Conservation (phyloP, 2,888 invertebrate genomes). For the Dryobota labecula region DNA sequence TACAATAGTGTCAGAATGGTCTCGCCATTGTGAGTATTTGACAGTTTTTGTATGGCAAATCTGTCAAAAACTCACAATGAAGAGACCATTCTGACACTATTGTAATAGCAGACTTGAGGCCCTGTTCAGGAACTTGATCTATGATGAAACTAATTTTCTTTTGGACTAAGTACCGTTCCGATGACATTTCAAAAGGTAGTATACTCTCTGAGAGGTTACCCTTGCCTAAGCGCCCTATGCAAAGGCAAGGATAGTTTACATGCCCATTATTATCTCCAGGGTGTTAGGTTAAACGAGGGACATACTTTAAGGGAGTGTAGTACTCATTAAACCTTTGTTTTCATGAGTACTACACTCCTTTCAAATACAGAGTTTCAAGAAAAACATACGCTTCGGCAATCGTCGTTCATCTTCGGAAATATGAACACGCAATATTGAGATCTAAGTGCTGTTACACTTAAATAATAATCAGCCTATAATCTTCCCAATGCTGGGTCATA, state of each 20-base stretch:
- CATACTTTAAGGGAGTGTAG: too few species aligned
- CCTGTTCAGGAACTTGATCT: too few species aligned
- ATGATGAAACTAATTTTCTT: background rate
- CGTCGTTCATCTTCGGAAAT: background rate
- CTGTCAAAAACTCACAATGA: too few species aligned
- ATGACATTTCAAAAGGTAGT: conserved; percentile 3
- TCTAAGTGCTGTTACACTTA: background rate
- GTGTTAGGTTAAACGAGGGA: background rate
- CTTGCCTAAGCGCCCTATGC: background rate
- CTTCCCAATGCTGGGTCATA: too few species aligned
- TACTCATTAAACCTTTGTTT: background rate
- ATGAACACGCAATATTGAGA: background rate
- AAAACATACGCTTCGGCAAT: background rate
- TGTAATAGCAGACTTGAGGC: too few species aligned
- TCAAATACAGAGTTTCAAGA: background rate
- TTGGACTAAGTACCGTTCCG: background rate
- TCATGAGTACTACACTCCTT: background rate
- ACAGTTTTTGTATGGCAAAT: too few species aligned
- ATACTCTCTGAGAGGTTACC: background rate
- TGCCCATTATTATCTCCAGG: too few species aligned
- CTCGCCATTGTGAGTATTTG: too few species aligned
- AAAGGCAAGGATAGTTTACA: background rate
- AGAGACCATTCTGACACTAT: too few species aligned
- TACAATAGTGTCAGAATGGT: too few species aligned
- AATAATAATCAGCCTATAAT: too few species aligned